These are phyloP conservation scores for Ochlodes sylvanus DNA, from an alignment of 2,888 invertebrate genomes.

Conservation along the genomic window DNA sequence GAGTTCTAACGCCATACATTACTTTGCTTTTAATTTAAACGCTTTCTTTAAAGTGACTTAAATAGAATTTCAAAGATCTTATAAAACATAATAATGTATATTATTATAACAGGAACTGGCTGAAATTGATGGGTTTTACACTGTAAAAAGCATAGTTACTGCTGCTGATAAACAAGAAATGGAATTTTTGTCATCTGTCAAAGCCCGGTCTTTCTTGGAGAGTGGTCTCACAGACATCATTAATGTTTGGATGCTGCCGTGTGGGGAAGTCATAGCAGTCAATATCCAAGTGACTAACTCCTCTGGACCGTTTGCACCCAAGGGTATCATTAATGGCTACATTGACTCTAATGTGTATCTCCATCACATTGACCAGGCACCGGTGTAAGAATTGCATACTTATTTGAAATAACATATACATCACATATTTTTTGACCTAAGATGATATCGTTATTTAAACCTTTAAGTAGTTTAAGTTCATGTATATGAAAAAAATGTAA, in stretches of 20 bases:
- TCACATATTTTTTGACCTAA: too few species aligned
- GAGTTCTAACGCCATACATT: too few species aligned
- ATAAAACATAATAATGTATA: background rate
- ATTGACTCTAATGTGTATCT: constrained; percentile 93
- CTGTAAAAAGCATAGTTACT: constrained; percentile 88
- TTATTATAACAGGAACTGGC: constrained; percentile 85
- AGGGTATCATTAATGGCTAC: constrained; percentile 36
- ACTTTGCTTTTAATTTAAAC: too few species aligned
- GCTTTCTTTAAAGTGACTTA: too few species aligned
- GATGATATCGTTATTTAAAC: too few species aligned
- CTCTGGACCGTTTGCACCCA: constrained; percentile 13
- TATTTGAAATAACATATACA: background rate
- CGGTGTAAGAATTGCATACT: constrained; percentile 77
- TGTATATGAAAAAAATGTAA: constrained; percentile 2
- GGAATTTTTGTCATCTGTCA: constrained; percentile 91
- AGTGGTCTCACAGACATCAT: constrained; percentile 91
- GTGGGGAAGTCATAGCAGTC: constrained; percentile 91
- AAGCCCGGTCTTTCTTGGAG: constrained; percentile 91
- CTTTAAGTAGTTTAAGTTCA: too few species aligned
- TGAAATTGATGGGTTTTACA: constrained; percentile 89
- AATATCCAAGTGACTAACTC: constrained; percentile 80
- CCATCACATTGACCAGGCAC: constrained; percentile 92
- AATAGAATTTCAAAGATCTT: too few species aligned
- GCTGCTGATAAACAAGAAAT: constrained; percentile 88
- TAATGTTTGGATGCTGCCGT: constrained; percentile 91